Percentiles rank a stretch among this genome's conserved stretches.
Conservation (phyloP, 2,888 invertebrate genomes). For the Hirtodrosophila histrioides region DNA sequence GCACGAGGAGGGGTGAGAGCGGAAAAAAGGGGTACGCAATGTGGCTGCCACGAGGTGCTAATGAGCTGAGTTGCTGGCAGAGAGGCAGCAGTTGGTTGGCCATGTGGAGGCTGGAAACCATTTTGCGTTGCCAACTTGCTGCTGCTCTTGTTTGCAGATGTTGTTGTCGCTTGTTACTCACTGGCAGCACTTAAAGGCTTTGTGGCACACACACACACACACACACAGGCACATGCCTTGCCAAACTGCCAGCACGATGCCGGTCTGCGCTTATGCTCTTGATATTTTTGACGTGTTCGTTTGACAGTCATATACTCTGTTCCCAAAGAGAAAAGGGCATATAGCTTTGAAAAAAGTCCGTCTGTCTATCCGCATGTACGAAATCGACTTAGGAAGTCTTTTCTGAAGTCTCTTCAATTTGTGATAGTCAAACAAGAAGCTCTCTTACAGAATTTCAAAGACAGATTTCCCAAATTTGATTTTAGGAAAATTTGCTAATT, state of each 20-base stretch:
- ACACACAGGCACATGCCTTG: constrained; percentile 10
- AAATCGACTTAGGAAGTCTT: too few species aligned
- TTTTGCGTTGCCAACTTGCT: constrained; percentile 56
- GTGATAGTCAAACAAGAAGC: too few species aligned
- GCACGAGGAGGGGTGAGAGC: constrained; percentile 11
- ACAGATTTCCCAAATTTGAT: too few species aligned
- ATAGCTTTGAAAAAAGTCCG: too few species aligned
- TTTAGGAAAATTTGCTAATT: too few species aligned
- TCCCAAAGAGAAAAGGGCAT: constrained; percentile 15
- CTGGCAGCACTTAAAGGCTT: constrained; percentile 76
- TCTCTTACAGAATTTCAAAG: too few species aligned
- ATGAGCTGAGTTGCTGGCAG: constrained; percentile 57
- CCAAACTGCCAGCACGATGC: constrained; percentile 39
- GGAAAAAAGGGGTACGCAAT: constrained; percentile 36
- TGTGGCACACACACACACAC: constrained; percentile 46
- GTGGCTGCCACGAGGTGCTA: constrained; percentile 57
- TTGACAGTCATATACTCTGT: constrained; percentile 54
- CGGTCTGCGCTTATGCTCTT: constrained; percentile 55
- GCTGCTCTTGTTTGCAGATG: constrained; percentile 10
- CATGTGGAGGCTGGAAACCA: constrained; percentile 37
- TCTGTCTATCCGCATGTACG: too few species aligned
- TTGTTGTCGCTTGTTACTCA: constrained; percentile 38
- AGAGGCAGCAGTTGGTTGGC: too few species aligned
- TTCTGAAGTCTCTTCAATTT: too few species aligned
- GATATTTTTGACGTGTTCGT: constrained; percentile 74